Conservation (phyloP, 2,797 vertebrate species). For the Manis javanica region DNA sequence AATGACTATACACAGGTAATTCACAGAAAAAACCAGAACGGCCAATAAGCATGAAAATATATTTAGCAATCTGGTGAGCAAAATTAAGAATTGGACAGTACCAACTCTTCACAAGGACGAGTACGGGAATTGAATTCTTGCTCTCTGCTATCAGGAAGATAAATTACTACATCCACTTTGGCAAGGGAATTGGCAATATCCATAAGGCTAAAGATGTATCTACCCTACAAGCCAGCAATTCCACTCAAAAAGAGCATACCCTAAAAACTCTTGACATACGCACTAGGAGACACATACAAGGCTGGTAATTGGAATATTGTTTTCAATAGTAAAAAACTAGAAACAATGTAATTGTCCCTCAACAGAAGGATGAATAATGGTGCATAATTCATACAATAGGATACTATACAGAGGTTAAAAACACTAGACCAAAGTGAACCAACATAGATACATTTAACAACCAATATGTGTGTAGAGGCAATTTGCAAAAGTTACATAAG, state of each 20-base stretch:
- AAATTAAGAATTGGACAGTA: conserved; percentile 11
- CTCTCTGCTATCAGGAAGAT: not conserved
- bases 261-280: not conserved
- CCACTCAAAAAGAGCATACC: not conserved
- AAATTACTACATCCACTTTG: not conserved
- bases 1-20: not conserved
- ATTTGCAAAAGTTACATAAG: conserved; percentile 2
- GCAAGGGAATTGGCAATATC: conserved; percentile 5
- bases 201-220: not conserved
- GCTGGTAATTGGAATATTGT: not conserved
- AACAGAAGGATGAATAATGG: not conserved
- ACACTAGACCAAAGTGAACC: not conserved
- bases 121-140: not conserved
- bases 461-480: not conserved
- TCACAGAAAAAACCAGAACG: not conserved
- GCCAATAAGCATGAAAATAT: not conserved
- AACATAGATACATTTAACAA: not conserved
- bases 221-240: not conserved
- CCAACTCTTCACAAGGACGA: not conserved
- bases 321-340: not conserved
- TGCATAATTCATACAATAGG: not conserved
- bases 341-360: not conserved
- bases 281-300: not conserved
- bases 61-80: not conserved
- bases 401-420: conserved; percentile 39